Evolutionary conservation across 1,140 invertebrate genomes (phyloP).

Genomic region (Drosophila triauraria): DNA sequence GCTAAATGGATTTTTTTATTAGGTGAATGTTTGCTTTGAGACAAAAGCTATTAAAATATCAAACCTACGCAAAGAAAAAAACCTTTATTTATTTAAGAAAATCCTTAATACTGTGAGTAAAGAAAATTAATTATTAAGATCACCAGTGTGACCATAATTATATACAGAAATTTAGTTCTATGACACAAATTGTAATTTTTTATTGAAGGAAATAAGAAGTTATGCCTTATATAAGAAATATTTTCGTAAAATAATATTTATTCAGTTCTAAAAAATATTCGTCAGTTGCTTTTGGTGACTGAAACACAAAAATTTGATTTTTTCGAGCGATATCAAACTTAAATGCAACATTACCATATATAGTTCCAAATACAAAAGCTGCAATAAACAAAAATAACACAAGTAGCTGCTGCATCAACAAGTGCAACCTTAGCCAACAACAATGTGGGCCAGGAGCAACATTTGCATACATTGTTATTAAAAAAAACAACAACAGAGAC

Average conservation of each 20-base stretch:
- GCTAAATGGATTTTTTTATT: constrained; percentile 1
- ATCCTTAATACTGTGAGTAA: neutral
- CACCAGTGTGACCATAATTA: no score
- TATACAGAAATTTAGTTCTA: no score
- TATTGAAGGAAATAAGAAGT: no score
- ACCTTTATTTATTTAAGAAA: neutral
- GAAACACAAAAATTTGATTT: neutral
- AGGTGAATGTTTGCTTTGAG: neutral
- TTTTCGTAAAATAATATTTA: neutral
- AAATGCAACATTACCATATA: neutral
- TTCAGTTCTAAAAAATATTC: neutral
- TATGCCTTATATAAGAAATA: neutral
- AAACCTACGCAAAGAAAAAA: neutral
- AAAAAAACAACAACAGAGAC: neutral
- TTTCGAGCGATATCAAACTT: neutral
- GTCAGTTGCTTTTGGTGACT: neutral
- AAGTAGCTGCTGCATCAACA: neutral
- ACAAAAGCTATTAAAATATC: neutral
- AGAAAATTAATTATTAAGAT: neutral
- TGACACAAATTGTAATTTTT: no score
- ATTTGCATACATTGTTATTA: constrained; percentile 15
- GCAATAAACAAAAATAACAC: neutral
- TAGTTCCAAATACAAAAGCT: neutral
- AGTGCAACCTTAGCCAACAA: constrained; percentile 12
- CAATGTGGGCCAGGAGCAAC: constrained; percentile 26